Base-by-base conservation (phyloP, 2,113 vertebrate genomes). In the Rattus norvegicus region DNA sequence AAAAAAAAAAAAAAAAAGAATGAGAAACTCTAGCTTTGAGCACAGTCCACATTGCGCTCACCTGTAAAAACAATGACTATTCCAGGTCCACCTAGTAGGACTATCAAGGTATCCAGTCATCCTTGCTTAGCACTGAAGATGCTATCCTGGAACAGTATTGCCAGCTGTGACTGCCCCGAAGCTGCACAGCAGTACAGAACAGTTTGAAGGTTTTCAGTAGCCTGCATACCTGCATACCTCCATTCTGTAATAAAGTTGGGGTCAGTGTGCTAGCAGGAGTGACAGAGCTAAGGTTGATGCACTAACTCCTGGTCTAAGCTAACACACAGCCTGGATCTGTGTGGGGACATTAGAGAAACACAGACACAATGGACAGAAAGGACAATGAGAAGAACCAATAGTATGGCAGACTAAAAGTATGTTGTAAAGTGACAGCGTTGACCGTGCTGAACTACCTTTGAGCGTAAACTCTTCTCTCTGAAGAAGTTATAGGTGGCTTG, bases 351-450 rank as follows among this genome's bases (percentile, higher is more conserved):
- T 79, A 28, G 75, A 87, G 43, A 79, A 47, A 24, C n/a, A 70
- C 85, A 93, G n/a, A 79, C 52, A 33, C 87, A 16, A 24, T 10
- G n/a, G 75, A 47, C 73, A 75, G 33, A 89, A 54, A 54, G 43
- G 43, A 76, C 59, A 83, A 69, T 90, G 24, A 88, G 7, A 91
- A 85, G 61, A 93, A 33, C 20, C 88, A n/a, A 39, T 86, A 61
- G 72, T 28, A 54, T 97, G 72, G 83, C 28, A 30, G 49, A 43
- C 81, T 47, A 69, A 39, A 96, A 93, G 72, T 10, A 88, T 65
- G 33, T 3, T 88, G 84, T 30, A 91, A 92, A 36, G 20, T 61
- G 61, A 61, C 52, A 6, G 61, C 61, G 22, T 61, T 61, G 22
- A 22, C 20, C 20, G 20, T 61, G 59, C 59, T 61, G 59, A 61